These are phyloP conservation scores for Pelagia noctiluca DNA, from an alignment of 30 jellyfish, hydroid and myxozoan genomes.

Conservation along the genomic window DNA sequence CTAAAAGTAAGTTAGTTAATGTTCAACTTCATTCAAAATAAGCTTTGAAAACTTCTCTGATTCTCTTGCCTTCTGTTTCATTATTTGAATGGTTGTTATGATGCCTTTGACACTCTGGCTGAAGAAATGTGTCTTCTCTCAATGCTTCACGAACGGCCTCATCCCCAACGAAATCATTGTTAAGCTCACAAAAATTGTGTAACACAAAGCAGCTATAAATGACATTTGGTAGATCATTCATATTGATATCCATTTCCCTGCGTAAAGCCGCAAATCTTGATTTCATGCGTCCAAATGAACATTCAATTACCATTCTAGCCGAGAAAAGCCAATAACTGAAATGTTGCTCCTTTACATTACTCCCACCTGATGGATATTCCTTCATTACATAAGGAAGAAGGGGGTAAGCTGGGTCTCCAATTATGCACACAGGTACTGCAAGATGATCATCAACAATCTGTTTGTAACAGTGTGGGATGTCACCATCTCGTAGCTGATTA, in stretches of 20 bases:
- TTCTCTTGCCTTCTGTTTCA: slow-evolving; percentile 39
- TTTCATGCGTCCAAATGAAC: slow-evolving; percentile 68
- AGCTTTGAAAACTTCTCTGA: slow-evolving; percentile 19
- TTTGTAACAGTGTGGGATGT: slow-evolving; percentile 30
- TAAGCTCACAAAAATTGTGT: slow-evolving; percentile 52
- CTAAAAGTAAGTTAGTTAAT: too few relatives aligned
- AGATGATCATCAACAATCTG: slow-evolving; percentile 43
- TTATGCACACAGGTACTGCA: slow-evolving; percentile 60
- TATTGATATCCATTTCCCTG: slow-evolving; percentile 58
- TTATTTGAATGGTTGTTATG: background rate
- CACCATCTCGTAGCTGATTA: slow-evolving; percentile 19
- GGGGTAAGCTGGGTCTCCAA: slow-evolving; percentile 79
- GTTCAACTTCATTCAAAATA: too few relatives aligned
- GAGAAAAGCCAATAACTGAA: slow-evolving; percentile 61
- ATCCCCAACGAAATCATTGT: slow-evolving; percentile 22
- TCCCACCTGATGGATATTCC: slow-evolving; percentile 56
- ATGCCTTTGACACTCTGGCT: slow-evolving; percentile 24
- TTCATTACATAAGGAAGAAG: slow-evolving; percentile 60
- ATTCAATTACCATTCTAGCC: slow-evolving; percentile 72
- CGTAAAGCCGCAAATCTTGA: slow-evolving; percentile 58
- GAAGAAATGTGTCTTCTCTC: slow-evolving; percentile 9
- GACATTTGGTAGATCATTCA: slow-evolving; percentile 19
- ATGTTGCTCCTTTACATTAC: slow-evolving; percentile 30
- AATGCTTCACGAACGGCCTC: slow-evolving; percentile 1
- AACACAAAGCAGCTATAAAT: slow-evolving; percentile 51